Conservation (phyloP, 2,888 invertebrate genomes). For the Malacosoma neustria region DNA sequence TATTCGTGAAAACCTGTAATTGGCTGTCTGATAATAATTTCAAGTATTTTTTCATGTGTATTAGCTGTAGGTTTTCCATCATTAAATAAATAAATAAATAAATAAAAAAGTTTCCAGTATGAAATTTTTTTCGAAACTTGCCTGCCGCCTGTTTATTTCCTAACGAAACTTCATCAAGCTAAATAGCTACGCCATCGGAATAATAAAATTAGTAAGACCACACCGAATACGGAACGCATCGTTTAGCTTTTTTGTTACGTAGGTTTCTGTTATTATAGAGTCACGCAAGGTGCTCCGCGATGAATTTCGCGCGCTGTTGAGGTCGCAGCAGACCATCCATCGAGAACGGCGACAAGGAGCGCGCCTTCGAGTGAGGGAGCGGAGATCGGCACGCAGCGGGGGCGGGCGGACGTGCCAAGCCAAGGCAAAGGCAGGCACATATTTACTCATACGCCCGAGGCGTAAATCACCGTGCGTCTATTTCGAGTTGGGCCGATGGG, state of each 20-base stretch:
- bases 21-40: too few relatives aligned
- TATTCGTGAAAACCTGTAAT: too few relatives aligned
- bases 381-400: slow-evolving; percentile 46
- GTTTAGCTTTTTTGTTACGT: not conserved
- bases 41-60: too few relatives aligned
- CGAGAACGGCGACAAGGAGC: slow-evolving; percentile 2
- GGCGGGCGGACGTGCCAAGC: slow-evolving; percentile 69
- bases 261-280: not conserved
- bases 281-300: not conserved
- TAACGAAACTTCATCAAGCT: too few relatives aligned
- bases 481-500: slow-evolving; percentile 50
- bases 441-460: slow-evolving; percentile 70
- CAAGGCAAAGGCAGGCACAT: slow-evolving; percentile 69
- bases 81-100: too few relatives aligned
- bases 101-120: too few relatives aligned
- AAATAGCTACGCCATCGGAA: too few relatives aligned
- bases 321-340: not conserved
- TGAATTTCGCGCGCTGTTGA: not conserved
- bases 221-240: not conserved
- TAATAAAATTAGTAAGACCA: too few relatives aligned
- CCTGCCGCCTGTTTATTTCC: too few relatives aligned
- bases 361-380: slow-evolving; percentile 16
- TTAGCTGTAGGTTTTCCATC: too few relatives aligned
- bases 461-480: slow-evolving; percentile 74
- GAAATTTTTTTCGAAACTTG: too few relatives aligned